Evolutionary conservation across 2,113 vertebrate genomes (phyloP).

Genomic region (Clarias magur): DNA sequence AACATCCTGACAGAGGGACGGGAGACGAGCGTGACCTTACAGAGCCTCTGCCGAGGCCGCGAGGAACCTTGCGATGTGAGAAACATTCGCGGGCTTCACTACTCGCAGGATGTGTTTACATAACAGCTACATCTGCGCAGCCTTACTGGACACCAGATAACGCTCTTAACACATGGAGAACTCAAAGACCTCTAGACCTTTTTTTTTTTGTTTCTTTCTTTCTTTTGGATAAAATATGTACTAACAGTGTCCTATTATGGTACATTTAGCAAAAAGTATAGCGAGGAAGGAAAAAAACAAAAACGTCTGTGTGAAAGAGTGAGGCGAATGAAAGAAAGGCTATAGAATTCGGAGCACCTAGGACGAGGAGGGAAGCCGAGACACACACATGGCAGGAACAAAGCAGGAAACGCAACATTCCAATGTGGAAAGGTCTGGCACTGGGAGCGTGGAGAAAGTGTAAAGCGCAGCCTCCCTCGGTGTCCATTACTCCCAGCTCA

Average conservation of each 20-base stretch:
- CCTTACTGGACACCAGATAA: slow-evolving; percentile 52
- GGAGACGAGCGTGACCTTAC: slow-evolving; percentile 50
- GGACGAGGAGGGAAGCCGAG: slow-evolving; percentile 50
- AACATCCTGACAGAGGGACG: slow-evolving; percentile 40
- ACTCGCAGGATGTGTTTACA: slow-evolving; percentile 51
- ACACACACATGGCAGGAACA: slow-evolving; percentile 62
- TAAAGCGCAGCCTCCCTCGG: slow-evolving; percentile 43
- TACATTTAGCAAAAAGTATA: background rate
- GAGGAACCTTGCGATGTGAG: slow-evolving; percentile 23
- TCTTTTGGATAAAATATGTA: slow-evolving; percentile 19
- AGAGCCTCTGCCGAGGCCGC: slow-evolving; percentile 22
- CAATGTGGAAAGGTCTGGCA: slow-evolving; percentile 55
- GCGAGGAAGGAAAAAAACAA: background rate
- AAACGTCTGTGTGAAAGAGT: background rate
- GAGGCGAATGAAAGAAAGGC: background rate
- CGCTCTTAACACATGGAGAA: slow-evolving; percentile 6
- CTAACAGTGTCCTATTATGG: background rate
- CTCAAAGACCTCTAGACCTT: background rate
- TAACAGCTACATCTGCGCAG: slow-evolving; percentile 52
- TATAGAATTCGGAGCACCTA: background rate
- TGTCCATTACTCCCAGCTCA: slow-evolving; percentile 53
- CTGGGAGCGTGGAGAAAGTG: slow-evolving; percentile 48
- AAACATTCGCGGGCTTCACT: slow-evolving; percentile 36
- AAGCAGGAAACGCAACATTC: slow-evolving; percentile 66
- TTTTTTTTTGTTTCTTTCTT: slow-evolving; percentile 14